phyloP scores from a whole-genome alignment of 2,888 invertebrate species.

The Hypomecis punctinalis region DNA sequence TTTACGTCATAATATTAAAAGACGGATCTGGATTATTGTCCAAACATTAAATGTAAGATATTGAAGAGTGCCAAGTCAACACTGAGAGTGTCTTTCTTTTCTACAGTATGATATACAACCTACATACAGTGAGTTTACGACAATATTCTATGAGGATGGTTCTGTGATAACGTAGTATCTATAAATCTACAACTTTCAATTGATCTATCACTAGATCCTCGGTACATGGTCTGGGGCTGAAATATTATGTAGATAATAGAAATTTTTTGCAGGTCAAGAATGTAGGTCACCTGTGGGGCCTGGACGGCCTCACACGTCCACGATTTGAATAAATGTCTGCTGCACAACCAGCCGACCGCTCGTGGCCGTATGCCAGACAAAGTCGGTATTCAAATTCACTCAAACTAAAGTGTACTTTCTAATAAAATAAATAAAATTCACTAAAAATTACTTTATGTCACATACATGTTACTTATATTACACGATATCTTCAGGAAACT shows the following conservation, averaged over 20 bases:
- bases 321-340: conserved; percentile 4
- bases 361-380: not conserved
- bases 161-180: conserved; percentile 71
- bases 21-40: conserved; percentile 15
- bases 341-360: not conserved
- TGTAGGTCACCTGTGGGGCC: not conserved
- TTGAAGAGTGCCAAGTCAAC: conserved; percentile 1
- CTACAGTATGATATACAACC: not conserved
- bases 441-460: not conserved
- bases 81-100: not conserved
- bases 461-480: not conserved
- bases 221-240: not conserved
- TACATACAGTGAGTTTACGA: conserved; percentile 58
- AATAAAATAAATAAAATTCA: not conserved
- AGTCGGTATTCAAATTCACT: not conserved
- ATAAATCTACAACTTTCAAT: not conserved
- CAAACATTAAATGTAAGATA: conserved; percentile 4
- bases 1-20: not conserved
- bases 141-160: conserved; percentile 52
- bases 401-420: too few species aligned
- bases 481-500: not conserved
- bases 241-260: not conserved
- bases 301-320: not conserved
- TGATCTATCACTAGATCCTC: not conserved
- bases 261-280: conserved; percentile 1